phyloP scores from a whole-genome alignment of 1,140 invertebrate species.

The Zaprionus tsacasi region DNA sequence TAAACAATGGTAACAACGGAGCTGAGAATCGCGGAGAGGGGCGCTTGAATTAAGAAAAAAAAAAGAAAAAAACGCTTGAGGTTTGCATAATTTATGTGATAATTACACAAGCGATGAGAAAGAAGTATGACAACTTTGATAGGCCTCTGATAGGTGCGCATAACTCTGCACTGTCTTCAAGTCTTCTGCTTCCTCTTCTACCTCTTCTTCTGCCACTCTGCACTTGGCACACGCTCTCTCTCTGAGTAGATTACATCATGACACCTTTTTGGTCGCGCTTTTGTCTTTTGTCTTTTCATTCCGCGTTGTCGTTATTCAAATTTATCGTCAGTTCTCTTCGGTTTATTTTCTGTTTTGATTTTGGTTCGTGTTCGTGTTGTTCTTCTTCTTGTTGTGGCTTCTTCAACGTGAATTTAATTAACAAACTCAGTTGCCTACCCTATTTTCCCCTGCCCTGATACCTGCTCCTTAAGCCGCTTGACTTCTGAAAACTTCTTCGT shows the following conservation, averaged over 20 bases:
- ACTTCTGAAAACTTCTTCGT: constrained; percentile 39
- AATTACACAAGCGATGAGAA: constrained; percentile 25
- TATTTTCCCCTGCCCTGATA: not conserved
- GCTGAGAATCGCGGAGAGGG: not conserved
- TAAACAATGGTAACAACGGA: constrained; percentile 17
- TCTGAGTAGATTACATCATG: constrained; percentile 41
- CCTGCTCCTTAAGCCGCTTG: constrained; percentile 11
- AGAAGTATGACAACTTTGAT: constrained; percentile 1
- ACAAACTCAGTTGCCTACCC: constrained; percentile 37
- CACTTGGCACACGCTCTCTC: constrained; percentile 35
- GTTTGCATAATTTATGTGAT: constrained; percentile 40
- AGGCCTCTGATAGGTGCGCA: not conserved
- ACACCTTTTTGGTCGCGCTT: constrained; percentile 26
- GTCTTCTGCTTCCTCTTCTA: not conserved
- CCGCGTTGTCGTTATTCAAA: constrained; percentile 22
- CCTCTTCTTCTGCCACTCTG: not conserved
- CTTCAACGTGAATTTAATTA: constrained; percentile 52
- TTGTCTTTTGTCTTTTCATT: constrained; percentile 1
- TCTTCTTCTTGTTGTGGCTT: not conserved
- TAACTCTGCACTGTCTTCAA: not conserved
- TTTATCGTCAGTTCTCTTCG: constrained; percentile 6
- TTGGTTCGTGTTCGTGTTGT: not conserved
- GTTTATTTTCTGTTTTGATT: constrained; percentile 8
- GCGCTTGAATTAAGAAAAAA: not conserved
- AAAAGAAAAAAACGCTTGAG: constrained; percentile 1